Evolutionary conservation across 2,113 vertebrate genomes (phyloP).

Genomic region (Lasiurus cinereus): DNA sequence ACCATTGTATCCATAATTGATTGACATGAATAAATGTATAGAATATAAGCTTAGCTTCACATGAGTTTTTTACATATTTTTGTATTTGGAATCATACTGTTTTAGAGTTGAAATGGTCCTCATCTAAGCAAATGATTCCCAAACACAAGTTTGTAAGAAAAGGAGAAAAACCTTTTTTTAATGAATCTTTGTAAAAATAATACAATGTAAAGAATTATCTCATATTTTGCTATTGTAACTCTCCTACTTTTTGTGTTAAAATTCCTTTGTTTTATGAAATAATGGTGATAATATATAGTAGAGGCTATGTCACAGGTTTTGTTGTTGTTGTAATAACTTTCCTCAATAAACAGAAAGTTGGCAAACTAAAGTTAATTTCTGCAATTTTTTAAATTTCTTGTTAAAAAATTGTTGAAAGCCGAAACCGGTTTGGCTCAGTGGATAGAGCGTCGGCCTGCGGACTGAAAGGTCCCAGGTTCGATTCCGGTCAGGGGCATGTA

Average conservation of each 20-base stretch:
- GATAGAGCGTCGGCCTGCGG: no score
- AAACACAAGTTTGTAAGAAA: not conserved
- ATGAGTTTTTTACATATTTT: not conserved
- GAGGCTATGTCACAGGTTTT: not conserved
- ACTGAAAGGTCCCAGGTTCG: no score
- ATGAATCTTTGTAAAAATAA: not conserved
- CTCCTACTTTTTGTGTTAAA: not conserved
- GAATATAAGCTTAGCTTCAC: not conserved
- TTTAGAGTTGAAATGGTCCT: conserved; percentile 46
- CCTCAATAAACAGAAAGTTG: not conserved
- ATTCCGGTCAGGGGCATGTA: no score
- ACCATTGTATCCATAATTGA: not conserved
- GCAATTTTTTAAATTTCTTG: not conserved
- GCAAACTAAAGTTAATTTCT: not conserved
- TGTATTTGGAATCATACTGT: not conserved
- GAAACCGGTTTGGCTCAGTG: no score
- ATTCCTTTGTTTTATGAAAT: conserved; percentile 13
- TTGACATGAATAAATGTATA: not conserved
- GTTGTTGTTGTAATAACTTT: not conserved
- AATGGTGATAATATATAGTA: not conserved
- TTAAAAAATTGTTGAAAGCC: not conserved
- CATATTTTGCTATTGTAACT: not conserved
- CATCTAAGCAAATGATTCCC: not conserved
- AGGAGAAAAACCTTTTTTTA: not conserved
- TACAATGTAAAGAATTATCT: not conserved